Base-by-base conservation (phyloP, 1,140 invertebrate genomes). In the Periplaneta americana region DNA sequence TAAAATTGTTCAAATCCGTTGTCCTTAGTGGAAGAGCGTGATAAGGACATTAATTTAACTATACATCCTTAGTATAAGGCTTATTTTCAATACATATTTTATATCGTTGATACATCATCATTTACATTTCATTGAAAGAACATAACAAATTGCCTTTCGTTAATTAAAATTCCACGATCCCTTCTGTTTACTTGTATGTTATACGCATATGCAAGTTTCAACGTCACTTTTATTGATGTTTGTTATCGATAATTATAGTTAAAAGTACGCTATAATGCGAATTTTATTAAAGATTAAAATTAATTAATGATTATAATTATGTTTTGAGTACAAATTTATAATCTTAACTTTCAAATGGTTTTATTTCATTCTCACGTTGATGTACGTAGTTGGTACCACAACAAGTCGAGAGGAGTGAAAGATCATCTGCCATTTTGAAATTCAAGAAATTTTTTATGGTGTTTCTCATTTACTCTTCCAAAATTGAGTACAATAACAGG, bases 381-480 rank as follows among this genome's bases (percentile, higher is more conserved):
- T 66, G 35, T 78, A 78, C 76, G 36, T 36, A 34, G 36, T 36
- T n/a, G 37, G 11, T 34, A 80, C 74, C 17, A 82, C 81, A 82
- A 82, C 81, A 82, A 82, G 81, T 82, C 79, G 80, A 66, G 79
- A 80, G 74, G 39, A 35, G 33, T 80, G 57, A 82, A 77, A 76
- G 77, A 75, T 37, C 75, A 81, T 83, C 83, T 84, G 82, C 83
- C 84, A 84, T 84, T 84, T 84, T 84, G 80, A 75, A 79, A 80
- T 82, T 78, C 34, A 39, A 82, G 39, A 82, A n/a, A 81, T 80
- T 83, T 84, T 83, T 84, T 84, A 83, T 83, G 83, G 80, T 83
- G 81, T 82, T 83, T 75, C 79, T 34, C 39, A 80, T 66, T 34
- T 78, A 79, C 37, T 80, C 78, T 77, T 80, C 48, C 78, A 83